Evolutionary conservation across 2,113 vertebrate species (phyloP).

Genomic region (Herpailurus yagouaroundi): DNA sequence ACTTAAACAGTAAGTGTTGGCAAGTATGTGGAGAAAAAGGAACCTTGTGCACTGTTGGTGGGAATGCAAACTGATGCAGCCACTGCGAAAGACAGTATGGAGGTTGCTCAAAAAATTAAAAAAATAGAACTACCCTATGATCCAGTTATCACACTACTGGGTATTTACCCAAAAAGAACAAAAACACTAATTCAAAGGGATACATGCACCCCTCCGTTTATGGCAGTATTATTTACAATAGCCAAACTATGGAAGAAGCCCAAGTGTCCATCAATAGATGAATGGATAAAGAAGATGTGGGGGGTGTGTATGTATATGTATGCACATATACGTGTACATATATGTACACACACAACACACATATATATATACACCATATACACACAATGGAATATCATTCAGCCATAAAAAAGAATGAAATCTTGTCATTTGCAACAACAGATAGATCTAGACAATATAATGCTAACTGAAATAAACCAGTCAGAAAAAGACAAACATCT

Average conservation of each 20-base stretch:
- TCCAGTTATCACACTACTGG: neutral
- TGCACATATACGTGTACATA: too few species aligned
- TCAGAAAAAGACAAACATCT: neutral
- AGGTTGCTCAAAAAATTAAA: neutral
- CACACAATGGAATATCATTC: too few species aligned
- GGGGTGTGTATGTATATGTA: neutral
- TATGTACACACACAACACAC: too few species aligned
- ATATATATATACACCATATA: too few species aligned
- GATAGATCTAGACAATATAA: neutral
- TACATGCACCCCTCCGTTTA: neutral
- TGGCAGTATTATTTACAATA: neutral
- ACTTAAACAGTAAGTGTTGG: neutral
- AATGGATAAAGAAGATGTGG: neutral
- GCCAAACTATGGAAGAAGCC: too few species aligned
- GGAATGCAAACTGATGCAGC: neutral
- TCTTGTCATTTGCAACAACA: neutral
- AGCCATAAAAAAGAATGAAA: neutral
- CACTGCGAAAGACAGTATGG: neutral
- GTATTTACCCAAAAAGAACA: neutral
- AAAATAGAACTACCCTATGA: neutral
- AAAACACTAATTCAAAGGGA: neutral
- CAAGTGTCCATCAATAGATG: neutral
- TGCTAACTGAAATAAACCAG: neutral
- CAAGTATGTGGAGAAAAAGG: neutral
- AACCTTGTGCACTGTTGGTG: neutral